Evolutionary conservation across 2,888 invertebrate genomes (phyloP), one percentile per base, ranked within the genome.

Genomic region (Tachina fera): DNA sequence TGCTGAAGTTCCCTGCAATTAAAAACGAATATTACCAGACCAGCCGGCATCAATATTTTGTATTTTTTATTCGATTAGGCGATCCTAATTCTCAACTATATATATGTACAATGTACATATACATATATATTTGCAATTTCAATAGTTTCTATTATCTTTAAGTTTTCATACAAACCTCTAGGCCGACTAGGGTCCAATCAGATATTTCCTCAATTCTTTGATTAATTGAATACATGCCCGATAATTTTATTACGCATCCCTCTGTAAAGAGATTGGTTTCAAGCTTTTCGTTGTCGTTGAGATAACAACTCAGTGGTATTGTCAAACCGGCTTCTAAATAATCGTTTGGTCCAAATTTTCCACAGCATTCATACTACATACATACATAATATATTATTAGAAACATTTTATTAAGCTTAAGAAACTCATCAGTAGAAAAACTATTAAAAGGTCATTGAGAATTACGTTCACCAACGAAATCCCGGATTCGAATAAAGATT

Each of bases 181-280:
- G 75, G 13, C 91, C 90, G 13, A 91, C 88, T 43, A 91, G 80
- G 8, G 89, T 87, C 91, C 91, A 91, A 58, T 91, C 91, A 16
- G 86, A 89, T 45, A 90, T 89, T 47, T 89, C 89, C 51, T 91
- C 91, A 53, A 89, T 88, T 10, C 78, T 87, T 13, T 91, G 88
- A 49, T 89, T 90, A 56, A 72, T 81, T 39, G 83, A 22, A 61
- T 87, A 91, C 13, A 88, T 89, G 11, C 76, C 79, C 0, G 87
- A 87, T 49, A 91, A 77, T 11, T 83, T 85, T 31, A 71, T 76
- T 14, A 88, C 67, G 51, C 91, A 91, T 6, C 91, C 91, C 0
- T 39, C 71, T 0, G 76, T 84, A 68, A 87, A 91, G 1, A 91
- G 81, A 87, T 90, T 89, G 6, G 76, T 49, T 3, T 74, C 13